Evolutionary conservation across 1,140 invertebrate genomes (phyloP).

Genomic region (Hirudo medicinalis): DNA sequence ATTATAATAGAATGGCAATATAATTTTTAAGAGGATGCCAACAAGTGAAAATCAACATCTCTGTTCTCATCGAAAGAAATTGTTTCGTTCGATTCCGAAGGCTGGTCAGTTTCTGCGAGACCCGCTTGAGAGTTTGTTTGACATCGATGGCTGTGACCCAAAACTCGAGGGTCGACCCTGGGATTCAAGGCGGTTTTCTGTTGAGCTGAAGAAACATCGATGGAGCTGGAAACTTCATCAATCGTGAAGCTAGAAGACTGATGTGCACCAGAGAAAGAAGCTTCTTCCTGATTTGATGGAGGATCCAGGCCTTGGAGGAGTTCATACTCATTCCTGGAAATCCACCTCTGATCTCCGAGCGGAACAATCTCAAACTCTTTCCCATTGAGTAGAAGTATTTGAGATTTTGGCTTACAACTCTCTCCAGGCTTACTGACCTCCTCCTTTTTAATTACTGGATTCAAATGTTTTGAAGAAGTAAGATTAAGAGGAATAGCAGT

Average conservation of each 20-base stretch:
- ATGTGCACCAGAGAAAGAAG: background rate
- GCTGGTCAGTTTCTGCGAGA: no score
- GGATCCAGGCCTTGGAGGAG: conserved; percentile 12
- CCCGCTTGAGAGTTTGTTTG: no score
- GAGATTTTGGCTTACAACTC: background rate
- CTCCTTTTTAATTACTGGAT: background rate
- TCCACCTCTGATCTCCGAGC: conserved; percentile 21
- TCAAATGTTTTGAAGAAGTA: background rate
- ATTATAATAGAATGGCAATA: no score
- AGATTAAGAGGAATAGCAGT: background rate
- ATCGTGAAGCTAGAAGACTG: background rate
- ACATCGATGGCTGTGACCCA: no score
- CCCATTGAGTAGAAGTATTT: conserved; percentile 23
- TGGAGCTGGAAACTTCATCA: conserved; percentile 15
- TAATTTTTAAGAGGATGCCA: no score
- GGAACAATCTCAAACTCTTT: conserved; percentile 24
- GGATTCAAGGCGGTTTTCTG: no score
- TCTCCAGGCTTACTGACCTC: background rate
- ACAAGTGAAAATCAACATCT: no score
- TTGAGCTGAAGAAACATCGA: conserved; percentile 19
- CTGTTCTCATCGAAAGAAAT: no score
- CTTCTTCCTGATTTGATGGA: background rate
- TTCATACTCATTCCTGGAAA: conserved; percentile 22
- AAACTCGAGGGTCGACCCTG: no score
- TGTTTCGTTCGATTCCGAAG: no score